Base-by-base conservation (phyloP, 1,140 invertebrate genomes). In the Drosophila bipectinata region DNA sequence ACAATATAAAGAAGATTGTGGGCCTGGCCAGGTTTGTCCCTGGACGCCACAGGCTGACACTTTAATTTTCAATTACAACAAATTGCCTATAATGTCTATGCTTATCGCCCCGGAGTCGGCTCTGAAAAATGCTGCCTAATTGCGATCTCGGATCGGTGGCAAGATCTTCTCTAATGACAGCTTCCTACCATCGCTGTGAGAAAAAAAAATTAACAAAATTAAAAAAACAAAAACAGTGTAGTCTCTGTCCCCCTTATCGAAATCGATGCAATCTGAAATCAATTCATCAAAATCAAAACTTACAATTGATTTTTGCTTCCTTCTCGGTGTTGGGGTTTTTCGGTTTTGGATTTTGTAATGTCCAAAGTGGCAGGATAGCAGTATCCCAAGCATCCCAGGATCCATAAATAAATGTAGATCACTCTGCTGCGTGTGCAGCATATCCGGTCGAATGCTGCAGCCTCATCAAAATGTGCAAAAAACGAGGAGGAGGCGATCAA, bases 31-130 rank as follows among this genome's bases (percentile, higher is more conserved):
- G 79, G 56, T 83, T 53, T 78, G 68, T 77, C 55, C 69, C 72
- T 74, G 59, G 73, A 79, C 72, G 83, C 83, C 83, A 83, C 79
- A 89, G 83, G 83, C 83, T 89, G 84, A 88, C 83, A 88, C 83
- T 88, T 88, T 88, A 88, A 88, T 88, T 88, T 88, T 88, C 83
- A 88, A 88, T 88, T 88, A 88, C 83, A 88, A 88, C 83, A 88
- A 88, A 88, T 88, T 88, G 83, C 83, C 83, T 79, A 88, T 88
- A 88, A 88, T 88, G 84, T 88, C 83, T 88, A 88, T 88, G 76
- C 83, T 88, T 88, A 88, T 88, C 84, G 83, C 82, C 83, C 51
- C 83, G 47, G 57, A 71, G 57, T 48, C 54, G 28, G 60, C 39
- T 28, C 56, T 77, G 64, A 77, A 77, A 76, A 77, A 77, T 77